Percentiles rank a stretch among this genome's conserved stretches.
Conservation (phyloP, 2,888 invertebrate genomes). For the Ornithoptera alexandrae region DNA sequence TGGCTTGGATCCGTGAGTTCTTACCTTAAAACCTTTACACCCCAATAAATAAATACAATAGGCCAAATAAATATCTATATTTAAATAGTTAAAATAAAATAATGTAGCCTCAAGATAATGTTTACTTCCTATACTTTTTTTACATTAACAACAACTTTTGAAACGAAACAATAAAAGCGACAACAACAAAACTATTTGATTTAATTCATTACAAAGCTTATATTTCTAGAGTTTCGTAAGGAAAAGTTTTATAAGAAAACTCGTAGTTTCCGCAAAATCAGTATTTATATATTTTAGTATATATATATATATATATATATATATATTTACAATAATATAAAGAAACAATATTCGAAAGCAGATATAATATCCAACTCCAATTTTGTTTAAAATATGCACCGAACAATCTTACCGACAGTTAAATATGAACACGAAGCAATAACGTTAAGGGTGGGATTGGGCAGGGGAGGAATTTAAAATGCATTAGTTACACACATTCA, state of each 20-base stretch:
- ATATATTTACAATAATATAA: background rate
- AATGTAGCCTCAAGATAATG: too few relatives aligned
- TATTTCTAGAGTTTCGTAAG: too few relatives aligned
- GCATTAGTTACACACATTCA: slow-evolving; percentile 9
- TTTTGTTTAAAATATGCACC: slow-evolving; percentile 24
- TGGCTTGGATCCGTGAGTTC: too few relatives aligned
- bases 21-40: too few relatives aligned
- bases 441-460: slow-evolving; percentile 8
- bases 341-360: background rate
- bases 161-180: background rate
- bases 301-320: too few relatives aligned
- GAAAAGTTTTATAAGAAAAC: too few relatives aligned
- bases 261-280: too few relatives aligned
- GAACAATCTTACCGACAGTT: slow-evolving; percentile 27
- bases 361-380: slow-evolving; percentile 7
- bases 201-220: background rate
- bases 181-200: background rate
- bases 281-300: too few relatives aligned
- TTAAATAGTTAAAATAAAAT: too few relatives aligned
- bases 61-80: too few relatives aligned
- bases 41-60: too few relatives aligned
- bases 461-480: slow-evolving; percentile 11
- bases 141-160: background rate
- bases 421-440: slow-evolving; percentile 29
- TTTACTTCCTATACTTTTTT: too few relatives aligned